These are phyloP conservation scores for Amia ocellicauda DNA, from an alignment of 2,113 vertebrate genomes.

Conservation along the genomic window DNA sequence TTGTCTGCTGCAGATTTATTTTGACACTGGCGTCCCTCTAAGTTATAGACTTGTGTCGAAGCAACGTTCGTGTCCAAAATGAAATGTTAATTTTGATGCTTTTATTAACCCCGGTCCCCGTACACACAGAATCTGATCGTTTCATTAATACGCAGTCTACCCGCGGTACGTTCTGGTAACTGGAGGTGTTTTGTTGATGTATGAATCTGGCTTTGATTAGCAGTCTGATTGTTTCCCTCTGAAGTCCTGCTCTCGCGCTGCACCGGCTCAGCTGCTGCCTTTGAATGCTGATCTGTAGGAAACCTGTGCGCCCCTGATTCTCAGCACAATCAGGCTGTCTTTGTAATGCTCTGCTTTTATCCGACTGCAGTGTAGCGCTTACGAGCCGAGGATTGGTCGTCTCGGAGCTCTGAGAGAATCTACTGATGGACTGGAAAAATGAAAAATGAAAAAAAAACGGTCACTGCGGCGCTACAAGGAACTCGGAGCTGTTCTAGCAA, in stretches of 20 bases:
- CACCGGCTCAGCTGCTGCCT: background rate
- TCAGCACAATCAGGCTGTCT: background rate
- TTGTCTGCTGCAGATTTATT: no score
- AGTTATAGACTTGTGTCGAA: no score
- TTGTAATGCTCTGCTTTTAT: constrained; percentile 24
- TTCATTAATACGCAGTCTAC: constrained; percentile 7
- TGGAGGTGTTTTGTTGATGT: constrained; percentile 15
- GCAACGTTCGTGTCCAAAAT: no score
- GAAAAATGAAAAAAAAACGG: no score
- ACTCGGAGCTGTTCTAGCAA: no score
- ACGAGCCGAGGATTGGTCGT: background rate
- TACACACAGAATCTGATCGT: background rate
- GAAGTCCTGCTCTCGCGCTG: background rate
- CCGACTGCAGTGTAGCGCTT: constrained; percentile 4
- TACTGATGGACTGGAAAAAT: background rate
- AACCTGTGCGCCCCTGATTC: background rate
- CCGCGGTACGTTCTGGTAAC: constrained; percentile 10
- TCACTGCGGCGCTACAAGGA: no score
- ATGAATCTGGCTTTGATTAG: constrained; percentile 24
- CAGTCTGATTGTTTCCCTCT: constrained; percentile 15
- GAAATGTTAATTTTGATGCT: no score
- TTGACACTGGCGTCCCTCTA: no score
- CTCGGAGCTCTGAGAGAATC: constrained; percentile 13
- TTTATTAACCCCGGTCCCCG: background rate
- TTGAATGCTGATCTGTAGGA: constrained; percentile 19